These are phyloP conservation scores for Guaruba guarouba DNA, from an alignment of 2,113 vertebrate genomes.

Conservation along the genomic window DNA sequence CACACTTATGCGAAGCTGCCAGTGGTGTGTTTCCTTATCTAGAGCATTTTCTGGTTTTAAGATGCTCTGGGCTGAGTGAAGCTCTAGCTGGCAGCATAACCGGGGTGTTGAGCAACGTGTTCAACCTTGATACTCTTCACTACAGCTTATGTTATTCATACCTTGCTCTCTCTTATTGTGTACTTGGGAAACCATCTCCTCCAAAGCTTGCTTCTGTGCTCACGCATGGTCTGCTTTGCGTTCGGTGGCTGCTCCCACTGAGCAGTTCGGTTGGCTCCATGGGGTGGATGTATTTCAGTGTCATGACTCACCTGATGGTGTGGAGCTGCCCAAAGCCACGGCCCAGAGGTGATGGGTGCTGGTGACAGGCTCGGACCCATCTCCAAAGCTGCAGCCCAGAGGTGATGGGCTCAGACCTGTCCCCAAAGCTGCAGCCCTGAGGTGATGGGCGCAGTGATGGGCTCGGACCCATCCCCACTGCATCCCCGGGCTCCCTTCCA, in stretches of 20 bases:
- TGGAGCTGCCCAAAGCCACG: fast-evolving
- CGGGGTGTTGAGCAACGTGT: not conserved
- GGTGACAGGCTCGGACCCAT: too few species aligned
- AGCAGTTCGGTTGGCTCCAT: fast-evolving
- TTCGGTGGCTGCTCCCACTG: fast-evolving
- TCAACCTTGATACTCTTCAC: fast-evolving
- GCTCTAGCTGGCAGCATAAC: not conserved
- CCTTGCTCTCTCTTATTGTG: not conserved
- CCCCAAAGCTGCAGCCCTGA: too few species aligned
- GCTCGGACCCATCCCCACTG: not conserved
- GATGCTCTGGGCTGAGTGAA: not conserved
- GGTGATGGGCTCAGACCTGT: too few species aligned
- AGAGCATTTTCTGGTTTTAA: not conserved
- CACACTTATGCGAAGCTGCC: not conserved
- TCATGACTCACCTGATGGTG: fast-evolving
- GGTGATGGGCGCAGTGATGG: too few species aligned
- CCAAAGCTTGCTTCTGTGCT: not conserved
- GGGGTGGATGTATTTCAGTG: fast-evolving
- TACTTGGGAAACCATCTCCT: not conserved
- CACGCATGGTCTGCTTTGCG: not conserved
- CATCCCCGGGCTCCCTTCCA: not conserved
- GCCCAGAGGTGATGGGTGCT: too few species aligned
- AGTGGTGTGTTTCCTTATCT: not conserved
- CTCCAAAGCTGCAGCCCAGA: too few species aligned
- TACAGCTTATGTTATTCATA: fast-evolving